phyloP scores from a whole-genome alignment of 1,140 invertebrate genomes.

The Magallana angulata region DNA sequence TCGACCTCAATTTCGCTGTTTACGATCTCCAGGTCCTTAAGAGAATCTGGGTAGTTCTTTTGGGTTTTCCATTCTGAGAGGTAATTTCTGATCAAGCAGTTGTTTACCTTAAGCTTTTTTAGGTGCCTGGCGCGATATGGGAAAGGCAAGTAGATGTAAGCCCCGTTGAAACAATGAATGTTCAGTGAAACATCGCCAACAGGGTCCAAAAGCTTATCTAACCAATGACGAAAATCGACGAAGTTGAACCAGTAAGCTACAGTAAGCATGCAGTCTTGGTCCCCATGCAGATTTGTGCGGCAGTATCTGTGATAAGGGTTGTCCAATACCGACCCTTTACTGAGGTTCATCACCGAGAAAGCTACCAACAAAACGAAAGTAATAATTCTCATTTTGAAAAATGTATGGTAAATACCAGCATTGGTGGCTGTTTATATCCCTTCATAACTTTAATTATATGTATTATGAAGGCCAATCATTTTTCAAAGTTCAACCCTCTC shows the following conservation, averaged over 20 bases:
- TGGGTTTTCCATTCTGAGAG: not conserved
- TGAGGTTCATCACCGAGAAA: not conserved
- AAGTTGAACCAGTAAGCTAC: slow-evolving; percentile 26
- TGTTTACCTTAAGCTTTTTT: not conserved
- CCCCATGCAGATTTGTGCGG: slow-evolving; percentile 11
- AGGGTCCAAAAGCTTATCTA: slow-evolving; percentile 1
- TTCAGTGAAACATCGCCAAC: slow-evolving; percentile 21
- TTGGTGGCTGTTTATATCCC: not conserved
- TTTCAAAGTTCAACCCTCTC: not conserved
- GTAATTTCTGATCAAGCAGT: slow-evolving; percentile 30
- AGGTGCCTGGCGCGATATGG: slow-evolving; percentile 12
- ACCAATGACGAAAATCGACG: slow-evolving; percentile 2
- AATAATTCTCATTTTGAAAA: not conserved
- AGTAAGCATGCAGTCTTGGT: not conserved
- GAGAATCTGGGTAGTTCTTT: not conserved
- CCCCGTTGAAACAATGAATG: not conserved
- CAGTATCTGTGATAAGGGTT: slow-evolving; percentile 6
- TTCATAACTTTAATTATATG: not conserved
- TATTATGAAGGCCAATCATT: slow-evolving; percentile 17
- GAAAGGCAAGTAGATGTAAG: not conserved
- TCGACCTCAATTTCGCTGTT: slow-evolving; percentile 16
- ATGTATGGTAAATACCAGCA: not conserved
- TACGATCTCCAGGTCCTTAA: not conserved
- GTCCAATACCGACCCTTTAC: not conserved
- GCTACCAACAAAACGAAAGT: not conserved